A percentile compares a stretch with the other conserved stretches of the same genome.
phyloP scores from a whole-genome alignment of 2,113 vertebrate species.

The Psammodynastes pulverulentus region DNA sequence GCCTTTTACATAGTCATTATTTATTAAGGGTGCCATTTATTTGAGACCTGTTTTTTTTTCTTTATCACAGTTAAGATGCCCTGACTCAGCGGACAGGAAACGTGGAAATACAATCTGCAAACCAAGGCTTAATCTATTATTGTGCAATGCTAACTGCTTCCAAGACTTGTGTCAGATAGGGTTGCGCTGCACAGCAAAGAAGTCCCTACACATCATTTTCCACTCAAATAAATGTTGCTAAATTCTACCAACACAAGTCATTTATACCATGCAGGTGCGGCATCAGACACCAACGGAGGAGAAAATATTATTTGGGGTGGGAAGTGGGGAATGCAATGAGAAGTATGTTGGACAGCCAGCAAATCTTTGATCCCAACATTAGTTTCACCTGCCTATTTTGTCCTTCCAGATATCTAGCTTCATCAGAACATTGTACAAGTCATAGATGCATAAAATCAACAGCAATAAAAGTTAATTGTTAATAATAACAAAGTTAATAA shows the following conservation, averaged over 20 bases:
- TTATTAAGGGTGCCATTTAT: background rate
- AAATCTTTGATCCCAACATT: background rate
- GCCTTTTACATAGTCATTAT: background rate
- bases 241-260: background rate
- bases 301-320: background rate
- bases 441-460: background rate
- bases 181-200: background rate
- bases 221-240: background rate
- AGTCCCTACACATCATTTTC: background rate
- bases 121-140: background rate
- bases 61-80: background rate
- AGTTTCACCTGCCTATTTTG: background rate
- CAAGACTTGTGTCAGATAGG: background rate
- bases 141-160: background rate
- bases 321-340: background rate
- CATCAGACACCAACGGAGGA: background rate
- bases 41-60: background rate
- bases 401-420: too few relatives aligned
- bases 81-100: background rate
- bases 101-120: background rate
- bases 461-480: background rate
- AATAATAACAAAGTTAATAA: background rate
- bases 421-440: background rate
- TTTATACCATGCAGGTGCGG: background rate
- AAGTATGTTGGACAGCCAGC: background rate